A percentile compares a stretch with the other conserved stretches of the same genome.
Conservation (phyloP, 2,113 vertebrate species). For the Colinus virginianus region DNA sequence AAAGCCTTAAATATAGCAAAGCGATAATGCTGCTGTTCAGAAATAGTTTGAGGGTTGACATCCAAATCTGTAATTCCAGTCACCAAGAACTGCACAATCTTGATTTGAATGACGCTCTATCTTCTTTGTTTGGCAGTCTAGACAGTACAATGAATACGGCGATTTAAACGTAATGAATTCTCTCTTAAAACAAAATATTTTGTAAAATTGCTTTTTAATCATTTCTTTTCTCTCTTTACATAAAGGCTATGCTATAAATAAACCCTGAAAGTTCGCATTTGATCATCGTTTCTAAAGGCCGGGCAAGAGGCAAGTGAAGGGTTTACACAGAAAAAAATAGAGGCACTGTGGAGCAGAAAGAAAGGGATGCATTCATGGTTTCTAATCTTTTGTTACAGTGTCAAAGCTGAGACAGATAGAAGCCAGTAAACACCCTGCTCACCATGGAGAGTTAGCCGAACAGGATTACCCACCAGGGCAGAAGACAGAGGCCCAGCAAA, state of each 20-base stretch:
- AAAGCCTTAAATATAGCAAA: conserved; percentile 77
- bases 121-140: conserved; percentile 78
- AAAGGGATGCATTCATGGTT: conserved; percentile 79
- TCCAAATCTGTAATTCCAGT: conserved; percentile 75
- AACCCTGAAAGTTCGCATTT: conserved; percentile 80
- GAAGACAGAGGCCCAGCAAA: background rate
- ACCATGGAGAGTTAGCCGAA: conserved; percentile 18
- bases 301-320: conserved; percentile 76
- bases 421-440: conserved; percentile 74
- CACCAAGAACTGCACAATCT: conserved; percentile 68
- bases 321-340: conserved; percentile 76
- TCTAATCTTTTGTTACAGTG: conserved; percentile 72
- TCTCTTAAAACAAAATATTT: conserved; percentile 83
- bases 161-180: conserved; percentile 81
- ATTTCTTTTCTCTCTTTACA: conserved; percentile 80
- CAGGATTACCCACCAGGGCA: background rate
- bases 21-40: conserved; percentile 75
- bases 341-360: conserved; percentile 74
- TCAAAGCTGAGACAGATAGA: conserved; percentile 67
- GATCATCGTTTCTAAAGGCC: conserved; percentile 77
- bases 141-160: conserved; percentile 77
- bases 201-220: conserved; percentile 81
- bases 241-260: conserved; percentile 83
- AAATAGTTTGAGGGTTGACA: conserved; percentile 74
- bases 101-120: conserved; percentile 74